Evolutionary conservation across 2,888 invertebrate species (phyloP).

Genomic region (Agonopterix arenella): DNA sequence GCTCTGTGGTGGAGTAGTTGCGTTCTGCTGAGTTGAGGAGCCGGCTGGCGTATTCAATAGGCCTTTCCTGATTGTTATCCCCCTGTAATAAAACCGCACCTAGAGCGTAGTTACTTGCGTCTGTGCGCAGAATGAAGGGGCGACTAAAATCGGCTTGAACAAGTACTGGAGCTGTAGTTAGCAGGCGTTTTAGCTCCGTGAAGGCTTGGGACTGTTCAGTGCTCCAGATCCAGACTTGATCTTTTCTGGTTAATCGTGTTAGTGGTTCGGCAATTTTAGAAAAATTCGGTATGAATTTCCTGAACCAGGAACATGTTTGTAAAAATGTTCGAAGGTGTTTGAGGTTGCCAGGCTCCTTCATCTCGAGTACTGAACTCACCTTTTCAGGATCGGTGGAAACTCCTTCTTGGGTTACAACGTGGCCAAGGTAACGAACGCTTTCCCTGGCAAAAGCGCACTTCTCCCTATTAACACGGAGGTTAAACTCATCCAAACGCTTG

Average conservation of each 20-base stretch:
- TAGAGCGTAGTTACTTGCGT: slow-evolving; percentile 26
- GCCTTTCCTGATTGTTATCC: slow-evolving; percentile 15
- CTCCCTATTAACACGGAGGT: slow-evolving; percentile 17
- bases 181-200: slow-evolving; percentile 10
- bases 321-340: slow-evolving; percentile 17
- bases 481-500: slow-evolving; percentile 9
- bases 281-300: slow-evolving; percentile 23
- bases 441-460: slow-evolving; percentile 24
- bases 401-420: slow-evolving; percentile 14
- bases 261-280: slow-evolving; percentile 23
- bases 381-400: slow-evolving; percentile 14
- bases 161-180: slow-evolving; percentile 20
- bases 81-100: slow-evolving; percentile 25
- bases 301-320: slow-evolving; percentile 30
- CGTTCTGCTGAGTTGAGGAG: slow-evolving; percentile 24
- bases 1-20: slow-evolving; percentile 47
- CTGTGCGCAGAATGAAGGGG: slow-evolving; percentile 27
- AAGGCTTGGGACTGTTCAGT: slow-evolving; percentile 16
- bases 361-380: slow-evolving; percentile 10
- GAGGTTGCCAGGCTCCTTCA: slow-evolving; percentile 12
- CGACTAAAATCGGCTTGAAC: slow-evolving; percentile 17
- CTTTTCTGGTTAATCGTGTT: slow-evolving; percentile 25
- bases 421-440: slow-evolving; percentile 17
- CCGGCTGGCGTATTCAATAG: slow-evolving; percentile 21
- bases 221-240: slow-evolving; percentile 21